A percentile compares a stretch with the other conserved stretches of the same genome.
Evolutionary conservation across 2,113 vertebrate genomes (phyloP).

Genomic region (Spea bombifrons): DNA sequence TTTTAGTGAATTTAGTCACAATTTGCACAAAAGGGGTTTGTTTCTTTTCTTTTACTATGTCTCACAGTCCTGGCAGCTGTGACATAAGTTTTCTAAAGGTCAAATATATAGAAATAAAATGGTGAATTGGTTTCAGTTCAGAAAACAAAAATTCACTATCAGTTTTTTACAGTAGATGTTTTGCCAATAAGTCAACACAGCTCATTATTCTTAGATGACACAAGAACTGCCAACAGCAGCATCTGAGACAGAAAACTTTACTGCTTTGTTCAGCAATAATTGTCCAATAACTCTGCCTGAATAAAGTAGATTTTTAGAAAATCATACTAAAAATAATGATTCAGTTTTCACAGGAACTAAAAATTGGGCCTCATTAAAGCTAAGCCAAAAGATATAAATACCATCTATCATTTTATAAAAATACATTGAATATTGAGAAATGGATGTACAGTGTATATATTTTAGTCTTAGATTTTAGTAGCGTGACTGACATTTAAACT

Average conservation of each 20-base stretch:
- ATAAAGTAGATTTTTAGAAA: not conserved
- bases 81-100: not conserved
- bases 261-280: not conserved
- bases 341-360: not conserved
- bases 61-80: not conserved
- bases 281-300: not conserved
- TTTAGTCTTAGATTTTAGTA: too few relatives aligned
- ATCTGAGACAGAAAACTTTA: not conserved
- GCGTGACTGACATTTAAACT: too few relatives aligned
- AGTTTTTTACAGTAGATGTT: not conserved
- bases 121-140: not conserved
- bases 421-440: not conserved
- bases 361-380: not conserved
- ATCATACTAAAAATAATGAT: constrained; percentile 1
- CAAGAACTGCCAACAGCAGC: constrained; percentile 3
- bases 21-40: too few relatives aligned
- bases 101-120: not conserved
- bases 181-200: constrained; percentile 11
- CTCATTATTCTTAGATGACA: constrained; percentile 20
- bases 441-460: not conserved
- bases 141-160: not conserved
- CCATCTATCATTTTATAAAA: not conserved
- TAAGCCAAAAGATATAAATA: not conserved
- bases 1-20: too few relatives aligned
- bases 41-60: not conserved